Evolutionary conservation across 2,888 invertebrate genomes (phyloP), one percentile per base, ranked within the genome.

Genomic region (Drosophila ochracea): DNA sequence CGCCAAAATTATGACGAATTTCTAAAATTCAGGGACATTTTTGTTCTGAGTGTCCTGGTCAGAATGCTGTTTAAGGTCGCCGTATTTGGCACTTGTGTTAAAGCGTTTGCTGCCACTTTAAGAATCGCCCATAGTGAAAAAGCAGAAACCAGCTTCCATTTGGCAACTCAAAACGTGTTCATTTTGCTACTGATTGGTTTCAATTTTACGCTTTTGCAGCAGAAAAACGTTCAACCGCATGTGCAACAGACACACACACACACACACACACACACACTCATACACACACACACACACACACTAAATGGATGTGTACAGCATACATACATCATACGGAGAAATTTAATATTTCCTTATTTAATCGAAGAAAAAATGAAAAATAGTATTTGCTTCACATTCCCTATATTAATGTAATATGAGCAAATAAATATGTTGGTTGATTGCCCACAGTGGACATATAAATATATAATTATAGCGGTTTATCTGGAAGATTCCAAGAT

Each of bases 261-360:
- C 58, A 59, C 58, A 62, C 21, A 60, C 63, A 37, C 49, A 33
- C 58, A 64, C 58, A 59, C 58, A 62, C 21, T n/a, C n/a, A n/a
- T n/a, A 30, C 58, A 33, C 53, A 64, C 54, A 59, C 58, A 64
- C 58, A 59, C 58, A 62, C 21, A 60, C 63, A 37, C 49, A 33
- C 58, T 54, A 59, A 13, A 13, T 21, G 13, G 21, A 28, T 49
- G 49, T 21, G 16, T 7, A 19, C 58, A 43, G 13, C 13, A 35
- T 10, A 47, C 21, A 16, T 19, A 6, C 58, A 31, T 9, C 35
- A 13, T 10, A 47, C 7, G 21, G 21, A 6, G 3, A 47, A 47
- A 47, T 21, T 43, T 21, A 21, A 21, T 13, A 13, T 13, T 43
- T 43, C 6, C 6, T 6, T 4, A 43, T 43, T 21, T 21, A 43